These are phyloP conservation scores for Grantiella picta DNA, from an alignment of 2,113 vertebrate genomes.

Conservation along the genomic window DNA sequence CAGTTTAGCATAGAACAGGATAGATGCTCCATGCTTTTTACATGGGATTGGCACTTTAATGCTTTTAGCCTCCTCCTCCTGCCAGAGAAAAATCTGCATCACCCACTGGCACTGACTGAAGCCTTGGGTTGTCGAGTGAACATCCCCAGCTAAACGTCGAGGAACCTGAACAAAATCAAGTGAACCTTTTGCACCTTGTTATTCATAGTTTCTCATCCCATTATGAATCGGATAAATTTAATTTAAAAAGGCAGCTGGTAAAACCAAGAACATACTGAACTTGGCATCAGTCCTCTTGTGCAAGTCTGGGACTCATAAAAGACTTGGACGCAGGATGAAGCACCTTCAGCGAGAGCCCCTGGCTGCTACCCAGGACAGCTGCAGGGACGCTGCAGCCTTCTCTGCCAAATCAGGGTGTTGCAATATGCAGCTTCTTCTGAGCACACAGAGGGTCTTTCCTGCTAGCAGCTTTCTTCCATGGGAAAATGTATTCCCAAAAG, in stretches of 20 bases:
- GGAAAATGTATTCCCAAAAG: background rate
- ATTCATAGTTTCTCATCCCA: background rate
- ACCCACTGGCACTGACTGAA: background rate
- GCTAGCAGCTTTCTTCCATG: background rate
- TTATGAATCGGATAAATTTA: background rate
- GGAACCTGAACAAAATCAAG: background rate
- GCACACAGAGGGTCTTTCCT: background rate
- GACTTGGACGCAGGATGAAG: background rate
- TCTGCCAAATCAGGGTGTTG: background rate
- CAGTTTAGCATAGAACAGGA: background rate
- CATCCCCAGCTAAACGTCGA: background rate
- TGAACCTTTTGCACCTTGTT: background rate
- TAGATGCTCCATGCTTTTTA: background rate
- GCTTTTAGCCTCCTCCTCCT: background rate
- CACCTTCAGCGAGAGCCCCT: background rate
- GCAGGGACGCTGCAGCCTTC: background rate
- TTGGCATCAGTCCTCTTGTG: background rate
- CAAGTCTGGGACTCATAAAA: conserved; percentile 17
- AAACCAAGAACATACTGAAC: conserved; percentile 5
- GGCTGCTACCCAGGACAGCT: conserved; percentile 3
- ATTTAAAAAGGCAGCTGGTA: background rate
- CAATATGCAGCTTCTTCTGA: background rate
- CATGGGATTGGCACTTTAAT: background rate
- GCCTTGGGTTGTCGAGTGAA: background rate
- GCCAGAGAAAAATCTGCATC: background rate